These are phyloP conservation scores for Fundulus diaphanus DNA, from an alignment of 2,797 vertebrate genomes.

Conservation along the genomic window DNA sequence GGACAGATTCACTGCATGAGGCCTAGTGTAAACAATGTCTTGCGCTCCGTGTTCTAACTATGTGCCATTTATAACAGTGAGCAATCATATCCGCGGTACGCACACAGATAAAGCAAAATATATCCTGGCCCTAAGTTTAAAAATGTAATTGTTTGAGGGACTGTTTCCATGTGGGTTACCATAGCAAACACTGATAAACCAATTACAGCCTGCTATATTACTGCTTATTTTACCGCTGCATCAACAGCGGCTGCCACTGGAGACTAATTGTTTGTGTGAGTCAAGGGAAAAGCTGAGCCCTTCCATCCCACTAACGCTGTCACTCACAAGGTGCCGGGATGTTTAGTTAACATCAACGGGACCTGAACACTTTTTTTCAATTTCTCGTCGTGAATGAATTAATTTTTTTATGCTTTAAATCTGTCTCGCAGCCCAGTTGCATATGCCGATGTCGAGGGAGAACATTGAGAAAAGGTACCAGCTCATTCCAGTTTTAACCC, in stretches of 20 bases:
- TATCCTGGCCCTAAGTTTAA: conserved; percentile 75
- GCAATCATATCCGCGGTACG: conserved; percentile 77
- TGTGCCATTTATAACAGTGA: conserved; percentile 86
- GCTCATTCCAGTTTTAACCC: neutral
- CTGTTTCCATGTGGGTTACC: conserved; percentile 82
- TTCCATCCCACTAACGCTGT: conserved; percentile 44
- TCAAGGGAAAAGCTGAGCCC: conserved; percentile 66
- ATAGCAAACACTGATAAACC: conserved; percentile 86
- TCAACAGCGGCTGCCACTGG: conserved; percentile 63
- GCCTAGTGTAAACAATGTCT: conserved; percentile 86
- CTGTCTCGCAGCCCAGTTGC: neutral
- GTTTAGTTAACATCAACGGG: conserved; percentile 29
- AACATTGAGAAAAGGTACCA: neutral
- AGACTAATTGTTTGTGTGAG: conserved; percentile 61
- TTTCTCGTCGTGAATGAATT: conserved; percentile 33
- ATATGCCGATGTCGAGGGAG: neutral
- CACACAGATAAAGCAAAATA: conserved; percentile 81
- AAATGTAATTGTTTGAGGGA: conserved; percentile 80
- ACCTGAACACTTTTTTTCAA: conserved; percentile 17
- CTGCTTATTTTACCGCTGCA: conserved; percentile 72
- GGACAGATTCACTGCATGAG: conserved; percentile 86
- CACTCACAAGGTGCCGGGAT: conserved; percentile 50
- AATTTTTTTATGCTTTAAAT: neutral
- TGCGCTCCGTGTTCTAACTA: conserved; percentile 81
- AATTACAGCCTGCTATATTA: conserved; percentile 79